Evolutionary conservation across 2,888 invertebrate species (phyloP), one percentile per base, ranked within the genome.

Genomic region (Stenotaenia linearis): DNA sequence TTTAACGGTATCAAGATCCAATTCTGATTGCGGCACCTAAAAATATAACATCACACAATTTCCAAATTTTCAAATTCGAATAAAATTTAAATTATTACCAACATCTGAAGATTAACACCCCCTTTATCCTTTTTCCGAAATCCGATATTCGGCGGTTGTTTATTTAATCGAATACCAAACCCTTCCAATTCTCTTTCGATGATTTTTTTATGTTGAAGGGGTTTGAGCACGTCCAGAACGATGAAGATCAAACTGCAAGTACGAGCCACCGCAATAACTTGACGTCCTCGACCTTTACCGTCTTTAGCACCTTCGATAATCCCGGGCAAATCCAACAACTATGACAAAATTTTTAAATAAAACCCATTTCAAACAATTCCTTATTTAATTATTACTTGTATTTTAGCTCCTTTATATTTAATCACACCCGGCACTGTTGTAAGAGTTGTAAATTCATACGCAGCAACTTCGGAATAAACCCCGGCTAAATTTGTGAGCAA

Each of bases 301-400:
- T 99, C 99, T 86, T 99, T 99, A 0, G 99, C 99, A 82, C 99
- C 99, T 88, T 99, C 99, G 83, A 99, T 99, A 86, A 99, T 99
- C 88, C 99, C 99, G 81, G 99, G 99, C 84, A 99, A 90, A 91
- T 99, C 99, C 10, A 99, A 90, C 80, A 99, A 88, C 94, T 98
- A 25, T 75, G 82, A n/a, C 37, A 28, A 77, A 80, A 69, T 32
- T n/a, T n/a, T n/a, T n/a, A n/a, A n/a, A n/a, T n/a, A n/a, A n/a
- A n/a, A n/a, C n/a, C n/a, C n/a, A n/a, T n/a, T n/a, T n/a, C n/a
- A n/a, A n/a, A n/a, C n/a, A n/a, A n/a, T n/a, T n/a, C n/a, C n/a
- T n/a, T n/a, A n/a, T n/a, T n/a, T n/a, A n/a, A n/a, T n/a, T 9
- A 77, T 37, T 77, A 94, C 94, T 90, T 97, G 97, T 86, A 99